Evolutionary conservation across 2,888 invertebrate species (phyloP).

Genomic region (Calameuta pallipes): DNA sequence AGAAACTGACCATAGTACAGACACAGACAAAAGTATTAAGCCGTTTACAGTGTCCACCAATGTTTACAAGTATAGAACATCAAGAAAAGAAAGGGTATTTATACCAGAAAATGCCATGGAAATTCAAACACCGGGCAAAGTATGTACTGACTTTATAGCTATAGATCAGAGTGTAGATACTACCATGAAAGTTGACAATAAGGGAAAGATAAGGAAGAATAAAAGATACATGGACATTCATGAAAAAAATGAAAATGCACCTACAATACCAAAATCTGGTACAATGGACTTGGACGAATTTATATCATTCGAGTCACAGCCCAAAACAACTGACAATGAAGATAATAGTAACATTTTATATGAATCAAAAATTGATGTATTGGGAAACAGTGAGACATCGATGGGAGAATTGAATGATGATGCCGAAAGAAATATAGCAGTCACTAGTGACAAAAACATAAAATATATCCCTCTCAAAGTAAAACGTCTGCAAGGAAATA

Average conservation of each 20-base stretch:
- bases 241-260: slow-evolving; percentile 1
- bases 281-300: not conserved
- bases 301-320: not conserved
- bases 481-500: slow-evolving; percentile 54
- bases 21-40: slow-evolving; percentile 16
- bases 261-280: not conserved
- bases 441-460: not conserved
- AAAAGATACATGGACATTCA: slow-evolving; percentile 34
- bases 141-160: slow-evolving; percentile 47
- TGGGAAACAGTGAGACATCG: not conserved
- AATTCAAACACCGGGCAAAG: slow-evolving; percentile 12
- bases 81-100: slow-evolving; percentile 52
- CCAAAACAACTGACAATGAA: not conserved
- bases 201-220: slow-evolving; percentile 19
- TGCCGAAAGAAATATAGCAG: too few relatives aligned
- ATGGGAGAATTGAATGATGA: not conserved
- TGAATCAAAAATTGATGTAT: not conserved
- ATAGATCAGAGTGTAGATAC: slow-evolving; percentile 34
- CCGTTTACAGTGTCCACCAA: slow-evolving; percentile 34
- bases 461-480: slow-evolving; percentile 57
- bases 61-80: slow-evolving; percentile 54
- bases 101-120: slow-evolving; percentile 38
- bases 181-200: slow-evolving; percentile 6
- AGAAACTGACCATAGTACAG: slow-evolving; percentile 1
- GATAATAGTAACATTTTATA: not conserved